Evolutionary conservation across 1,140 invertebrate genomes (phyloP), one percentile per base, ranked within the genome.

Genomic region (Leptinotarsa undecemlineata): DNA sequence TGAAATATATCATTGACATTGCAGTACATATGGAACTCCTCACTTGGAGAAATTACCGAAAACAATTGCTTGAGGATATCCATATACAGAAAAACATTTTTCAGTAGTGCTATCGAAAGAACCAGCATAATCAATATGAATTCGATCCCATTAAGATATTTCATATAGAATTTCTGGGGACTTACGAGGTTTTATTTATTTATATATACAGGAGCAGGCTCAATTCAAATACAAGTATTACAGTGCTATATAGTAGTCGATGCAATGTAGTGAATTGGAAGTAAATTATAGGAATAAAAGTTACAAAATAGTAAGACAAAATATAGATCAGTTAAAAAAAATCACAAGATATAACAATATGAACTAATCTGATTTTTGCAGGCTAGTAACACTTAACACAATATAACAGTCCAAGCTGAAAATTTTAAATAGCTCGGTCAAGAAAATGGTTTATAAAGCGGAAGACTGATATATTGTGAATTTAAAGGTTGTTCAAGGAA

Each of bases 11-110:
- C 51, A 57, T 57, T 57, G 14, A 17, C 51, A 17, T n/a, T 72
- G 77, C 79, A 82, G 69, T 75, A 82, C 42, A 33, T 4, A 73
- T 76, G 1, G 70, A 84, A 82, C 75, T 76, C 47, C 57, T 76
- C 77, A 69, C 66, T 76, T 85, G 42, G 83, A 77, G 11, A 78
- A 79, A 76, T 84, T 83, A 73, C 86, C 83, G 69, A 64, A 74
- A 13, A 83, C 74, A 33, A 82, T 19, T 48, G 73, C 76, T 48
- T 77, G 74, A 57, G 82, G 79, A 60, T 82, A 78, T 48, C 81
- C 81, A 64, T 78, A 79, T 48, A 66, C 75, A 21, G 77, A 60
- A 78, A 82, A 51, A 81, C 67, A 73, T 77, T 57, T 68, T 77
- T 17, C 13, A 77, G 63, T 14, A 77, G 61, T 68, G 72, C 23